Conservation (phyloP, 2,888 invertebrate species). For the Sphaerophoria taeniata region DNA sequence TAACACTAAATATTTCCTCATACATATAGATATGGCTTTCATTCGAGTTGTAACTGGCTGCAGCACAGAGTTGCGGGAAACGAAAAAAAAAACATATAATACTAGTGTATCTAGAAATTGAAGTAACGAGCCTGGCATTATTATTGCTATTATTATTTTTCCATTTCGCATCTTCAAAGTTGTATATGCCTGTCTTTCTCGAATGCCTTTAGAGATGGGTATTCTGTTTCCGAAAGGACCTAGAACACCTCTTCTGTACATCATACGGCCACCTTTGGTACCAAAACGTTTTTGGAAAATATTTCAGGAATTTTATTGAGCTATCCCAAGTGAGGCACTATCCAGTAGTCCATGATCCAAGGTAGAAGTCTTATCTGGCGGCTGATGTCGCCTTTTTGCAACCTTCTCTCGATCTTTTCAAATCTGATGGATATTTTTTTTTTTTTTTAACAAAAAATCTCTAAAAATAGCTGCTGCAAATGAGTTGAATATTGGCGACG, state of each 20-base stretch:
- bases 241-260: not conserved
- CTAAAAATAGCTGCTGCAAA: slow-evolving; percentile 70
- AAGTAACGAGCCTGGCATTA: slow-evolving; percentile 59
- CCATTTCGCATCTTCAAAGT: slow-evolving; percentile 51
- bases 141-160: slow-evolving; percentile 57
- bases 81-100: slow-evolving; percentile 41
- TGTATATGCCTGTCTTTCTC: not conserved
- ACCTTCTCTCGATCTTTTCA: not conserved
- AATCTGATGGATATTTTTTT: not conserved
- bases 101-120: too few relatives aligned
- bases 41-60: not conserved
- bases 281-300: slow-evolving; percentile 70
- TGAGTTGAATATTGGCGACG: slow-evolving; percentile 58
- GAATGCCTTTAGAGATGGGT: too few relatives aligned
- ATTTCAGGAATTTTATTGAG: slow-evolving; percentile 69
- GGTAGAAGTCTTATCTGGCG: slow-evolving; percentile 49
- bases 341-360: slow-evolving; percentile 2
- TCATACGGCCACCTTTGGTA: slow-evolving; percentile 49
- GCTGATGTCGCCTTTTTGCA: slow-evolving; percentile 48
- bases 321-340: slow-evolving; percentile 32
- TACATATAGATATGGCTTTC: slow-evolving; percentile 46
- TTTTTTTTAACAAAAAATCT: not conserved
- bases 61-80: slow-evolving; percentile 20
- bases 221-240: slow-evolving; percentile 10
- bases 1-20: slow-evolving; percentile 72